Percentiles rank a stretch among this genome's conserved stretches.
Evolutionary conservation across 2,888 invertebrate species (phyloP).

Genomic region (Drosophila borborema): DNA sequence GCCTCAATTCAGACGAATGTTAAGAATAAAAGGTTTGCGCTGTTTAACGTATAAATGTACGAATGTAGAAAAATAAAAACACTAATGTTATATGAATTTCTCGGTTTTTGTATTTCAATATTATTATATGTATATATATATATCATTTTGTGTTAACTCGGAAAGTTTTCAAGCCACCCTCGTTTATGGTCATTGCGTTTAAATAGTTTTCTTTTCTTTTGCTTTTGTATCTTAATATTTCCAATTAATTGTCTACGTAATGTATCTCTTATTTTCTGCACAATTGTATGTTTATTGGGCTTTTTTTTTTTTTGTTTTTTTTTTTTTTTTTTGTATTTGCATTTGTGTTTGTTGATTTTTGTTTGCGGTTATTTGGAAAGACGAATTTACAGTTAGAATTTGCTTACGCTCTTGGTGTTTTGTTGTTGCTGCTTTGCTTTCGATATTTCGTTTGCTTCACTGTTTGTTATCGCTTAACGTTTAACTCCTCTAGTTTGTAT

Average conservation of each 20-base stretch:
- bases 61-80: neutral
- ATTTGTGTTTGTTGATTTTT: constrained; percentile 26
- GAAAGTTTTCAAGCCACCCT: constrained; percentile 6
- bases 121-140: neutral
- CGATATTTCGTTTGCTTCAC: constrained; percentile 6
- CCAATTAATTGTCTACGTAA: constrained; percentile 30
- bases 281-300: constrained; percentile 48
- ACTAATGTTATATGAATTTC: constrained; percentile 5
- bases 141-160: constrained; percentile 3
- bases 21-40: constrained; percentile 7
- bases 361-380: constrained; percentile 71
- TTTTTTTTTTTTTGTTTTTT: neutral
- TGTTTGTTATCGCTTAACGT: constrained; percentile 29
- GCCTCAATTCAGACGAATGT: constrained; percentile 9
- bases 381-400: constrained; percentile 74
- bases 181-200: constrained; percentile 38
- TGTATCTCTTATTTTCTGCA: constrained; percentile 37
- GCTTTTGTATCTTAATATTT: constrained; percentile 30
- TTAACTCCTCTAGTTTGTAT: constrained; percentile 55
- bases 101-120: constrained; percentile 8
- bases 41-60: neutral
- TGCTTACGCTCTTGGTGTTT: constrained; percentile 46
- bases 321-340: neutral
- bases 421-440: constrained; percentile 16
- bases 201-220: constrained; percentile 19